A percentile compares a stretch with the other conserved stretches of the same genome.
Evolutionary conservation across 2,113 vertebrate genomes (phyloP).

Genomic region (Eonycteris spelaea): DNA sequence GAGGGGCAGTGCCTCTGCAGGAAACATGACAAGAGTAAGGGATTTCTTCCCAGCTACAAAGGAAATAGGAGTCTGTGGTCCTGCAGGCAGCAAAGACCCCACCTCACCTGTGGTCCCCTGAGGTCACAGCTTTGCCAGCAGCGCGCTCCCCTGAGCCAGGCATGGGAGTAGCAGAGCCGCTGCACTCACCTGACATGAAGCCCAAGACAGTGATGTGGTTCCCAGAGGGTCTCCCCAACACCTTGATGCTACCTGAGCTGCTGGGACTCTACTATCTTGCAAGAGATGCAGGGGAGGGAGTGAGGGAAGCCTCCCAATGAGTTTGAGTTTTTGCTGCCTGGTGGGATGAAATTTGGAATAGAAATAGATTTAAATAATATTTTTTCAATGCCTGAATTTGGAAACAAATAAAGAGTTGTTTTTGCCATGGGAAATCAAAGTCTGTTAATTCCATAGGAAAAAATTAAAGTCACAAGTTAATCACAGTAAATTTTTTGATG

Average conservation of each 20-base stretch:
- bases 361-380: background rate
- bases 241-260: background rate
- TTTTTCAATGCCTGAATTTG: slow-evolving; percentile 39
- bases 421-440: background rate
- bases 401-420: slow-evolving; percentile 36
- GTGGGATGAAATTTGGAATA: background rate
- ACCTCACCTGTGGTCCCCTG: background rate
- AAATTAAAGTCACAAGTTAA: slow-evolving; percentile 40
- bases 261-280: background rate
- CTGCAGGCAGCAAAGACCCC: background rate
- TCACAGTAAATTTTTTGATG: slow-evolving; percentile 21
- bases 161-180: background rate
- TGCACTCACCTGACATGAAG: background rate
- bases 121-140: background rate
- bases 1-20: background rate
- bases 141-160: too few relatives aligned
- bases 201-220: background rate
- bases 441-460: background rate
- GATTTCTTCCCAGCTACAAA: background rate
- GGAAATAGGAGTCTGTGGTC: background rate
- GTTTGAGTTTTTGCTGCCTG: background rate
- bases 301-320: too few relatives aligned
- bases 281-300: background rate
- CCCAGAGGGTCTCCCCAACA: background rate
- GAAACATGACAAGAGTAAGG: background rate